These are phyloP conservation scores for Steinernema feltiae DNA, from an alignment of 1,140 invertebrate genomes.

Conservation along the genomic window DNA sequence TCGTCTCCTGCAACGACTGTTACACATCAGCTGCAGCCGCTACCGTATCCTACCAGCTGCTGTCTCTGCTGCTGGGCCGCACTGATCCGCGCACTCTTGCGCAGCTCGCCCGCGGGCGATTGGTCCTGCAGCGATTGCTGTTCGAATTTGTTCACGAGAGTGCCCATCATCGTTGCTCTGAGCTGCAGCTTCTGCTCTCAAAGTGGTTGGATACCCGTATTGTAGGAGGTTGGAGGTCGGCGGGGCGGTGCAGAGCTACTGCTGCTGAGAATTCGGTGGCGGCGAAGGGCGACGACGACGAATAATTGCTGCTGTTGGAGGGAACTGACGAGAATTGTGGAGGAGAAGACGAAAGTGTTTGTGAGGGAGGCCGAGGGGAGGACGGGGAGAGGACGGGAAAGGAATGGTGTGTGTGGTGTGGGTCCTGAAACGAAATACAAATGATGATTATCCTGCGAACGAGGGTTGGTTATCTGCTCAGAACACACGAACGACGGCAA, in stretches of 20 bases:
- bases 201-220: not conserved
- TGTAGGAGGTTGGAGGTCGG: not conserved
- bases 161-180: not conserved
- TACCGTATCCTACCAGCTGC: not conserved
- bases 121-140: not conserved
- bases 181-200: not conserved
- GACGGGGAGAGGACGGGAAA: not conserved
- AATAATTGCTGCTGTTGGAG: not conserved
- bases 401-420: not conserved
- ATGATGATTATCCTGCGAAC: constrained; percentile 12
- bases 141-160: constrained; percentile 1
- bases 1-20: not conserved
- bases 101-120: not conserved
- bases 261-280: constrained; percentile 1
- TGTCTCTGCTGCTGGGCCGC: not conserved
- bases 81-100: not conserved
- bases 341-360: not conserved
- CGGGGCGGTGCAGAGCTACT: not conserved
- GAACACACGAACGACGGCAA: no score
- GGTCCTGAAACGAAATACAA: constrained; percentile 14
- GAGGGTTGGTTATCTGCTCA: no score
- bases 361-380: not conserved
- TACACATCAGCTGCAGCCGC: not conserved
- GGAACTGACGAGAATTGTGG: not conserved
- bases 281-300: not conserved